A percentile compares a stretch with the other conserved stretches of the same genome.
Evolutionary conservation across 2,113 vertebrate genomes (phyloP).

Genomic region (Centropristis striata): DNA sequence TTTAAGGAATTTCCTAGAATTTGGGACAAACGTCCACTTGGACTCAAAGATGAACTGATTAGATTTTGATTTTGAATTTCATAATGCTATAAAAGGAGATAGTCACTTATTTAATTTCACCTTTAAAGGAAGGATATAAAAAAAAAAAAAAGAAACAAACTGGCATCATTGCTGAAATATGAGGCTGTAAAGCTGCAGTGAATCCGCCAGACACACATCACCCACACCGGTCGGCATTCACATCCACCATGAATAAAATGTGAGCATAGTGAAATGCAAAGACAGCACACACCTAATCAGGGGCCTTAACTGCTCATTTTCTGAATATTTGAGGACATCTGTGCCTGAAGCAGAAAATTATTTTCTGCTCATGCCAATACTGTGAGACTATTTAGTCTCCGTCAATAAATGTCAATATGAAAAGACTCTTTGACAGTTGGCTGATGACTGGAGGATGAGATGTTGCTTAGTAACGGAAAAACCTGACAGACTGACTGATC

Average conservation of each 20-base stretch:
- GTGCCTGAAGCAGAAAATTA: background rate
- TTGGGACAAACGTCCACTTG: too few species aligned
- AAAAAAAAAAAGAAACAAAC: background rate
- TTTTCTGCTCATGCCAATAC: slow-evolving; percentile 5
- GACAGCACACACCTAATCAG: background rate
- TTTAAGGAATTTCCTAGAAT: too few species aligned
- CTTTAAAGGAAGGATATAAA: too few species aligned
- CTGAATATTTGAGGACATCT: slow-evolving; percentile 6
- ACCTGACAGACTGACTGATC: slow-evolving; percentile 71
- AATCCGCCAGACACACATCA: slow-evolving; percentile 20
- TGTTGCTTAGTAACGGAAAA: slow-evolving; percentile 79
- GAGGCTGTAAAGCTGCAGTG: background rate
- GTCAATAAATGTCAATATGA: slow-evolving; percentile 56
- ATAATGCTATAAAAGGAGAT: too few species aligned
- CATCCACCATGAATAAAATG: slow-evolving; percentile 8
- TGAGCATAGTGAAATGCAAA: too few species aligned
- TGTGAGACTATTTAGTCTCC: slow-evolving; percentile 33
- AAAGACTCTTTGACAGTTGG: slow-evolving; percentile 64
- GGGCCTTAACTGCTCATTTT: slow-evolving; percentile 31
- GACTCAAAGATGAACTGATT: too few species aligned
- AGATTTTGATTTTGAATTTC: too few species aligned
- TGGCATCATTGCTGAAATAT: background rate
- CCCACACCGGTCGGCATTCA: background rate
- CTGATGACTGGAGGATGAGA: slow-evolving; percentile 58
- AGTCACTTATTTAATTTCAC: too few species aligned